Evolutionary conservation across 2,113 vertebrate species (phyloP).

Genomic region (Serranochromis macrocephalus): DNA sequence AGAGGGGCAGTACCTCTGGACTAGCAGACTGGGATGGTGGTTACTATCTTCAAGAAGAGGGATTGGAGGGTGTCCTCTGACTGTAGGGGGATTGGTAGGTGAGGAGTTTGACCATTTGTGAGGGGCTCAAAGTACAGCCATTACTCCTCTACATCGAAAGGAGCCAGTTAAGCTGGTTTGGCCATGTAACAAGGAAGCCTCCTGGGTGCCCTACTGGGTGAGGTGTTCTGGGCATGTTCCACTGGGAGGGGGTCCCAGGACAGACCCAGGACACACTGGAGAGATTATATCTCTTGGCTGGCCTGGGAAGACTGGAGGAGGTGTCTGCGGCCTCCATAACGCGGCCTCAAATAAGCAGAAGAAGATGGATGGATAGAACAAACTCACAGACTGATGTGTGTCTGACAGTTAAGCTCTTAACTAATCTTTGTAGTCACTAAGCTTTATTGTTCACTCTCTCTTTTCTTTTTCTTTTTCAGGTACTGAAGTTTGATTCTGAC

Average conservation of each 20-base stretch:
- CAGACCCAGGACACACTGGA: neutral
- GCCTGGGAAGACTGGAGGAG: neutral
- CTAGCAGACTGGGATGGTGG: neutral
- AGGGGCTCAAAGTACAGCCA: neutral
- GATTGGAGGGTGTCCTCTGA: neutral
- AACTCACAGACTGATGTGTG: neutral
- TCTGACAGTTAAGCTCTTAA: neutral
- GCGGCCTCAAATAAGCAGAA: rapidly evolving
- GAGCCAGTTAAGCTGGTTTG: neutral
- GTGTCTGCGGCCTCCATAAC: too few relatives aligned
- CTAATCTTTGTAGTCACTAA: neutral
- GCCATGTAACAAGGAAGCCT: neutral
- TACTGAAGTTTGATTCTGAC: neutral
- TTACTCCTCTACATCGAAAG: neutral
- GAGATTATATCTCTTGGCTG: neutral
- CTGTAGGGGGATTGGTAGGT: rapidly evolving
- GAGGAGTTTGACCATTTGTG: neutral
- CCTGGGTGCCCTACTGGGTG: neutral
- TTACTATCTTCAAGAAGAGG: neutral
- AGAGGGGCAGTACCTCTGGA: neutral
- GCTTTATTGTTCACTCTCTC: neutral
- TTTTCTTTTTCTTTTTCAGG: neutral
- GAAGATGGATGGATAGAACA: neutral
- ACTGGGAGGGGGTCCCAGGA: neutral
- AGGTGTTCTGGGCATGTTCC: neutral